These are phyloP conservation scores for Dasypogon diadema DNA, from an alignment of 2,888 invertebrate genomes.

Conservation along the genomic window DNA sequence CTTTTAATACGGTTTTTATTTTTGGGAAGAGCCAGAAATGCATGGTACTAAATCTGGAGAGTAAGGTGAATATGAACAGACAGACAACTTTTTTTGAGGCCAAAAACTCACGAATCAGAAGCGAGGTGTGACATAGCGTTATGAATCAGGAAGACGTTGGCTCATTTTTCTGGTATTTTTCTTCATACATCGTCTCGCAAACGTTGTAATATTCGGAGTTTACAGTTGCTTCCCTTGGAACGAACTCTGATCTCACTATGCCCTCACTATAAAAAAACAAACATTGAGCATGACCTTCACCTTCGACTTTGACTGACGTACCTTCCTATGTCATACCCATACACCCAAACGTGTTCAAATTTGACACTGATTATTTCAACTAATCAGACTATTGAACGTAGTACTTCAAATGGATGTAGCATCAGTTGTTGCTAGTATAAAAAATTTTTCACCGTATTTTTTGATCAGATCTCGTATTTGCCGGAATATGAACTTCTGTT, in stretches of 20 bases:
- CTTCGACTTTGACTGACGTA: not conserved
- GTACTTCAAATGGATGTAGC: too few relatives aligned
- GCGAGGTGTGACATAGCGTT: not conserved
- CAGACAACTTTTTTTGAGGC: not conserved
- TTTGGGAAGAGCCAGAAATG: not conserved
- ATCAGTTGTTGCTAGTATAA: too few relatives aligned
- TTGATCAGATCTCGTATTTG: too few relatives aligned
- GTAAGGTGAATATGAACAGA: not conserved
- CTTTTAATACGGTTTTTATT: constrained; percentile 8
- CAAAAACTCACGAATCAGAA: not conserved
- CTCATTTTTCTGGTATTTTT: not conserved
- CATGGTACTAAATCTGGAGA: not conserved
- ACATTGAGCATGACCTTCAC: not conserved
- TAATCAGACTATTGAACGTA: too few relatives aligned
- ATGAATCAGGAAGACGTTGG: not conserved
- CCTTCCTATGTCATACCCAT: too few relatives aligned
- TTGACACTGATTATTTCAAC: too few relatives aligned
- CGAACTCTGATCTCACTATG: not conserved
- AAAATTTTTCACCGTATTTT: too few relatives aligned
- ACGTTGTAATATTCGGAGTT: not conserved
- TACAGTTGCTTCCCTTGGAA: constrained; percentile 1
- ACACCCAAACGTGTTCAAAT: too few relatives aligned
- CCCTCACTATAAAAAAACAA: not conserved
- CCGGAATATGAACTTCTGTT: too few relatives aligned
- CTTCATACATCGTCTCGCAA: not conserved